phyloP scores from a whole-genome alignment of 2,113 vertebrate species.

The Salminus brasiliensis region DNA sequence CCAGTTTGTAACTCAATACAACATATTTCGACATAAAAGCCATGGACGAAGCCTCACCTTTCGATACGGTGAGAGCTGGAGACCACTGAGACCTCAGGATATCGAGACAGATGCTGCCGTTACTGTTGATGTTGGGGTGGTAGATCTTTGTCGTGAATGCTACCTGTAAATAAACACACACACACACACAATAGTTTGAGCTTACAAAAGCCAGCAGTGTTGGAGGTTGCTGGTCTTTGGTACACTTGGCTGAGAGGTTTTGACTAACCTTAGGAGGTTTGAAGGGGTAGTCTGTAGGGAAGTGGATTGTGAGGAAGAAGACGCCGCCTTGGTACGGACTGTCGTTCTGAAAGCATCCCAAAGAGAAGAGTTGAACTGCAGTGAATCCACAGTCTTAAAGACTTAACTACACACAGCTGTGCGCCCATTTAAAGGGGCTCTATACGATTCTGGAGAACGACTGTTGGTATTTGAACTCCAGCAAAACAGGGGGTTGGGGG shows the following conservation, averaged over 20 bases:
- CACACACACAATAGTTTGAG: not conserved
- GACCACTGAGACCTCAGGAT: slow-evolving; percentile 84
- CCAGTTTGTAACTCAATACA: no score
- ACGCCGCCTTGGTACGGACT: slow-evolving; percentile 84
- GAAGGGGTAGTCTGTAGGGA: slow-evolving; percentile 84
- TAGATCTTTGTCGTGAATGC: slow-evolving; percentile 85
- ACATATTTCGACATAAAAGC: no score
- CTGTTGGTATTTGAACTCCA: no score
- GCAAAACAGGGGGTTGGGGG: no score
- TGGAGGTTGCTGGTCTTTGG: not conserved
- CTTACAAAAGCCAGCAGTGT: no score
- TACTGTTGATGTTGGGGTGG: slow-evolving; percentile 85
- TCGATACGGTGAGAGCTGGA: slow-evolving; percentile 82
- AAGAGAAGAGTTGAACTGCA: no score
- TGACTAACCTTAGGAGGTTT: slow-evolving; percentile 81
- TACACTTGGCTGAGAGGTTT: not conserved
- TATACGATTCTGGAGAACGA: no score
- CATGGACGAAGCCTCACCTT: slow-evolving; percentile 72
- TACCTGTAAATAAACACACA: slow-evolving; percentile 66
- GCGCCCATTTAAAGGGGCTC: no score
- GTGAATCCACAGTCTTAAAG: not conserved
- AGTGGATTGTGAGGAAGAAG: slow-evolving; percentile 84
- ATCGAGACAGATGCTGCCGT: slow-evolving; percentile 84
- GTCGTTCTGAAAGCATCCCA: slow-evolving; percentile 71
- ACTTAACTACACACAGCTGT: not conserved